A percentile compares a stretch with the other conserved stretches of the same genome.
phyloP scores from a whole-genome alignment of 2,797 vertebrate species.

The Sebastolobus altivelis region DNA sequence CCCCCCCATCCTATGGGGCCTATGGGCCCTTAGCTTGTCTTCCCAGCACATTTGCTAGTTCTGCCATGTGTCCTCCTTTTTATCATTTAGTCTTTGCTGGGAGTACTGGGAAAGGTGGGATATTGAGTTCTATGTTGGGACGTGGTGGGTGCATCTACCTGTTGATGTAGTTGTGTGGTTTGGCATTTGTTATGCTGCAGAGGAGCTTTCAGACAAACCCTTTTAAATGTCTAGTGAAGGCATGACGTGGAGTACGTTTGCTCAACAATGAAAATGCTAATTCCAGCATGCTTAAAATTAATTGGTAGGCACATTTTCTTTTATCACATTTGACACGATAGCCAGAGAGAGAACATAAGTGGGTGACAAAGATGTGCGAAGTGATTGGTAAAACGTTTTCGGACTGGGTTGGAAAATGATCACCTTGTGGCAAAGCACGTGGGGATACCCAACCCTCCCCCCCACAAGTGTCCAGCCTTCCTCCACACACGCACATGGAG shows the following conservation, averaged over 20 bases:
- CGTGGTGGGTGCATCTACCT: background rate
- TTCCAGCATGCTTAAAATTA: background rate
- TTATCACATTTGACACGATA: background rate
- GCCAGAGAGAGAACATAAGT: background rate
- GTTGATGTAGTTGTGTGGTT: background rate
- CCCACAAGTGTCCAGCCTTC: background rate
- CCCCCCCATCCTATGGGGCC: conserved; percentile 13
- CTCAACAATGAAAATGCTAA: background rate
- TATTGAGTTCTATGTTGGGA: conserved; percentile 14
- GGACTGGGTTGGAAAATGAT: background rate
- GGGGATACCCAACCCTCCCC: background rate
- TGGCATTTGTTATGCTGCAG: conserved; percentile 30
- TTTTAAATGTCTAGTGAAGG: conserved; percentile 22
- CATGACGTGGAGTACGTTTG: background rate
- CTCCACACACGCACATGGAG: background rate
- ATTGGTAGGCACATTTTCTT: background rate
- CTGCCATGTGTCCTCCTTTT: background rate
- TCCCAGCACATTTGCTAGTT: conserved; percentile 7
- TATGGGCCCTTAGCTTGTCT: background rate
- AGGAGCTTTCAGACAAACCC: conserved; percentile 37
- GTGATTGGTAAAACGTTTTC: background rate
- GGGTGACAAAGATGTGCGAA: background rate
- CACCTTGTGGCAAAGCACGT: conserved; percentile 14
- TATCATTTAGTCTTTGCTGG: conserved; percentile 16
- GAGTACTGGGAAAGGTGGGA: conserved; percentile 2